Conservation (phyloP, 2,888 invertebrate genomes). For the Aphelenchoides bicaudatus region DNA sequence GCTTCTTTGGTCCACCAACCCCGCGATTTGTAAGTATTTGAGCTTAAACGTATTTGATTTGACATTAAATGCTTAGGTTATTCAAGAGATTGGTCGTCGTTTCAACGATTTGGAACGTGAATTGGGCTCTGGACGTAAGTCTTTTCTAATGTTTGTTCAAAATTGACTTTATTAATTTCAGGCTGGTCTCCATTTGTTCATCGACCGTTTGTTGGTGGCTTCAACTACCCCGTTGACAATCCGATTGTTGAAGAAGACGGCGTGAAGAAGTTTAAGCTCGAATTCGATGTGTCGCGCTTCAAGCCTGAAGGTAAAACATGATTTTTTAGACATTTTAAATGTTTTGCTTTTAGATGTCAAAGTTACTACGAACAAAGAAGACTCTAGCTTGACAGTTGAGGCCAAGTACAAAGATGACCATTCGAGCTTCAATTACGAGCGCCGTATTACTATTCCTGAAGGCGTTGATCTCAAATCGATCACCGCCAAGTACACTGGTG, state of each 20-base stretch:
- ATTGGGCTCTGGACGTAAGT: constrained; percentile 16
- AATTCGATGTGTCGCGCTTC: constrained; percentile 43
- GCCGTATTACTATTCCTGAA: constrained; percentile 24
- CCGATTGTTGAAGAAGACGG: constrained; percentile 46
- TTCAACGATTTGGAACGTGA: constrained; percentile 21
- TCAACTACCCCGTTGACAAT: constrained; percentile 28
- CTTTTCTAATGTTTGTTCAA: too few relatives aligned
- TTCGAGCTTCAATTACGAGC: constrained; percentile 23
- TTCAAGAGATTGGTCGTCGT: constrained; percentile 14
- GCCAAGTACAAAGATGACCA: constrained; percentile 23
- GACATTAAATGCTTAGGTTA: too few relatives aligned
- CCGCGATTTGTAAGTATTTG: background rate
- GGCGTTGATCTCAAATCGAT: constrained; percentile 28
- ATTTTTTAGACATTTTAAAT: background rate
- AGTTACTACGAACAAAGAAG: constrained; percentile 22
- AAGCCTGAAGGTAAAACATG: constrained; percentile 36
- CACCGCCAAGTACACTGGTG: constrained; percentile 34
- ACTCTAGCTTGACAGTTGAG: constrained; percentile 17
- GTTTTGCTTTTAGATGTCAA: background rate
- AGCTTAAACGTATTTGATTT: too few relatives aligned
- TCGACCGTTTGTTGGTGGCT: constrained; percentile 29
- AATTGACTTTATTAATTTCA: background rate
- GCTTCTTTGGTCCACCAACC: constrained; percentile 19
- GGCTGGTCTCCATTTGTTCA: constrained; percentile 31
- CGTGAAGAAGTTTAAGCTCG: constrained; percentile 39